Percentiles rank a stretch among this genome's conserved stretches.
Conservation (phyloP, 2,888 invertebrate species). For the Aspidiotus rigidus region DNA sequence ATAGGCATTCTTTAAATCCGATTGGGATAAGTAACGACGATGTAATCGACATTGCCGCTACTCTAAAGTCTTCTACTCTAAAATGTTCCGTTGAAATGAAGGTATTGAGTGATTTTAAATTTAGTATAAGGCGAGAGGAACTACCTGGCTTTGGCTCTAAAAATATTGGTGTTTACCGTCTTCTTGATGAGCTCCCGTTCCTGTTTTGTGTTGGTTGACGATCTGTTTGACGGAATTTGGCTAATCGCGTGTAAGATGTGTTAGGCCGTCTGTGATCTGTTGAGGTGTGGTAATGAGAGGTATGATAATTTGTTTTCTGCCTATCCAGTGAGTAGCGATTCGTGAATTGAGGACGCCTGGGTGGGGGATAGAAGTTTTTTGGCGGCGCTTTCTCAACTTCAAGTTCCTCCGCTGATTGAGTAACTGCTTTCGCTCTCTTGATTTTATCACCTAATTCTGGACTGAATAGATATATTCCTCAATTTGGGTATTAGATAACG, state of each 20-base stretch:
- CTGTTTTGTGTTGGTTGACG: neutral
- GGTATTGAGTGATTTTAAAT: too few species aligned
- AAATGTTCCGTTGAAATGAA: too few species aligned
- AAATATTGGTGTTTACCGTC: neutral
- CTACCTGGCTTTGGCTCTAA: too few species aligned
- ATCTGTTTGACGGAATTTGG: neutral
- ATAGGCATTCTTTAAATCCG: too few species aligned
- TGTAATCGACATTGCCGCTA: too few species aligned
- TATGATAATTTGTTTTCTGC: neutral
- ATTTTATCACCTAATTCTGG: neutral
- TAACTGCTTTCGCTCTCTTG: neutral
- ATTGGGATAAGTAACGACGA: too few species aligned
- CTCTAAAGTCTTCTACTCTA: too few species aligned
- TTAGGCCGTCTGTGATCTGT: too few species aligned
- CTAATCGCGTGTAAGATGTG: neutral
- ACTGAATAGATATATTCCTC: neutral
- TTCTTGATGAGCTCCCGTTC: neutral
- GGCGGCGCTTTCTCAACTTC: neutral
- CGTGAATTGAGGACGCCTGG: neutral
- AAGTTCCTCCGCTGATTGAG: neutral
- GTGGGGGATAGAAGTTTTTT: neutral
- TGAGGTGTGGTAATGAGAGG: neutral
- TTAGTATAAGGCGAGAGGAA: too few species aligned
- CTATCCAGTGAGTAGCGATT: neutral
- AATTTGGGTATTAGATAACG: neutral